Percentiles rank a stretch among this genome's conserved stretches.
Conservation (phyloP, 2,797 vertebrate genomes). For the Avahi laniger region DNA sequence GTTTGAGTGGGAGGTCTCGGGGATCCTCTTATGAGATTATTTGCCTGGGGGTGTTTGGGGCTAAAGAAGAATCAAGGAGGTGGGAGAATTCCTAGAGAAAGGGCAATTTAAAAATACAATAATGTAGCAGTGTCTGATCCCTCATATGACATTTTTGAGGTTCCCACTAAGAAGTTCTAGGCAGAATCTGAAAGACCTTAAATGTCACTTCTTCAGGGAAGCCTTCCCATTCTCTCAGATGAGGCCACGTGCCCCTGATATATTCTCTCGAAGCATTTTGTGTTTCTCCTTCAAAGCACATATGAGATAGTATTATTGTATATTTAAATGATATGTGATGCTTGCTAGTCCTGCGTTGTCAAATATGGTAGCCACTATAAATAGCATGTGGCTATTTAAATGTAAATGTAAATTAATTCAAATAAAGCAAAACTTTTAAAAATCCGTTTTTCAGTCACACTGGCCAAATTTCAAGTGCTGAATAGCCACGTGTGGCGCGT, state of each 20-base stretch:
- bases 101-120: background rate
- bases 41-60: background rate
- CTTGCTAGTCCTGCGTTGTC: background rate
- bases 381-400: background rate
- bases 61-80: background rate
- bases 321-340: background rate
- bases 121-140: background rate
- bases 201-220: background rate
- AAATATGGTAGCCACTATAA: background rate
- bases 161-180: background rate
- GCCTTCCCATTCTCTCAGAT: too few relatives aligned
- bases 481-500: background rate
- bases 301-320: background rate
- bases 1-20: background rate
- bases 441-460: background rate
- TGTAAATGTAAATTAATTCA: slow-evolving; percentile 6
- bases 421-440: background rate
- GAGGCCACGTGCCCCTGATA: background rate
- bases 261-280: background rate
- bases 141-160: background rate
- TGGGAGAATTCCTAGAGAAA: background rate
- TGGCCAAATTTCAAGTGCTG: background rate
- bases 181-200: background rate
- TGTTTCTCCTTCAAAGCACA: background rate
- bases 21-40: background rate